A percentile compares a stretch with the other conserved stretches of the same genome.
Evolutionary conservation across 2,797 vertebrate genomes (phyloP).

Genomic region (Anniella stebbinsi): DNA sequence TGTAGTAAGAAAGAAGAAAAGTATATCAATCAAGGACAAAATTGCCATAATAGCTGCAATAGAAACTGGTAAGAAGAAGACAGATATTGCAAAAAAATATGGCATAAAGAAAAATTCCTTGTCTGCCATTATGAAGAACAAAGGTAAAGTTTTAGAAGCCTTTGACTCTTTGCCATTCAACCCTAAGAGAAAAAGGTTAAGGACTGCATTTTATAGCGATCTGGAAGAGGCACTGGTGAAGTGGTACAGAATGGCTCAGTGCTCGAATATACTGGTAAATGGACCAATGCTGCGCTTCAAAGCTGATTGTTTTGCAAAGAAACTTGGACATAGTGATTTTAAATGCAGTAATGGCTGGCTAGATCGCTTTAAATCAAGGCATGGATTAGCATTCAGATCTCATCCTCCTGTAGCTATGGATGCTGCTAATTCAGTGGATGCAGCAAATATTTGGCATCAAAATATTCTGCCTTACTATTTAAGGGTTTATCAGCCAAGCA

Average conservation of each 20-base stretch:
- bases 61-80: conserved; percentile 79
- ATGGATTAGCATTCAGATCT: conserved; percentile 77
- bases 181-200: conserved; percentile 79
- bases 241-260: conserved; percentile 77
- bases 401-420: conserved; percentile 59
- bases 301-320: conserved; percentile 80
- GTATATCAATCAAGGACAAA: conserved; percentile 80
- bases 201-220: conserved; percentile 76
- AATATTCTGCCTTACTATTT: conserved; percentile 72
- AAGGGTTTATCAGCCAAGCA: conserved; percentile 71
- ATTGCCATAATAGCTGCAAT: conserved; percentile 78
- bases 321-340: conserved; percentile 79
- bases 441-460: conserved; percentile 65
- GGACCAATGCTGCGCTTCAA: conserved; percentile 78
- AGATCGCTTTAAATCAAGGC: conserved; percentile 81
- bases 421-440: conserved; percentile 7
- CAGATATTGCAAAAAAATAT: conserved; percentile 77
- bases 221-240: conserved; percentile 78
- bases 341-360: conserved; percentile 83
- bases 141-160: conserved; percentile 80
- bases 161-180: conserved; percentile 78
- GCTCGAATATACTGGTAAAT: conserved; percentile 75
- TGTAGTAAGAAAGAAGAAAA: conserved; percentile 75
- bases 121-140: conserved; percentile 81
- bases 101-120: conserved; percentile 82